Percentiles rank a stretch among this genome's conserved stretches.
phyloP scores from a whole-genome alignment of 2,888 invertebrate species.

The Lomographa bimaculata region DNA sequence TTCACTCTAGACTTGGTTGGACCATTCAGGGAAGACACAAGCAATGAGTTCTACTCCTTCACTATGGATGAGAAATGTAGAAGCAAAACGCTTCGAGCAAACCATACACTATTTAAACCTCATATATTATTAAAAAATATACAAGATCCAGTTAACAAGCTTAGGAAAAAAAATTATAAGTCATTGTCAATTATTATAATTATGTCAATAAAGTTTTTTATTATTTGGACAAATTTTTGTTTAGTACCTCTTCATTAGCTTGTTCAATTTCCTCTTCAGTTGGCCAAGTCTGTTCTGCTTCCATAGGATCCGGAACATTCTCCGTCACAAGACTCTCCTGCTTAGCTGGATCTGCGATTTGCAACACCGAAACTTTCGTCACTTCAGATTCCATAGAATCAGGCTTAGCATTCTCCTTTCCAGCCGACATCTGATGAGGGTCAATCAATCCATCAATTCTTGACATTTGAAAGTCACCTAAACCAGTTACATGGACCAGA shows the following conservation, averaged over 20 bases:
- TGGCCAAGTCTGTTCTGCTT: slow-evolving; percentile 98
- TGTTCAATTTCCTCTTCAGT: slow-evolving; percentile 94
- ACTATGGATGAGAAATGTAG: no score
- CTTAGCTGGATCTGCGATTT: slow-evolving; percentile 85
- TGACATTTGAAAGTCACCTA: slow-evolving; percentile 96
- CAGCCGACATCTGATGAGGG: slow-evolving; percentile 85
- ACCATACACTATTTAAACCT: no score
- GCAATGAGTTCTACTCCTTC: no score
- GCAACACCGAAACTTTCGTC: slow-evolving; percentile 73
- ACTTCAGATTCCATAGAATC: slow-evolving; percentile 69
- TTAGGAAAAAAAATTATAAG: no score
- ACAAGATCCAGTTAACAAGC: no score
- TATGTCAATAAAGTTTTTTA: no score
- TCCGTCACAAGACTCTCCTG: slow-evolving; percentile 91
- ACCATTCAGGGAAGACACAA: no score
- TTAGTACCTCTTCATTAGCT: slow-evolving; percentile 85
- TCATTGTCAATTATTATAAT: no score
- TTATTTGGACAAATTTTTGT: no score
- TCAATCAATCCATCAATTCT: slow-evolving; percentile 89
- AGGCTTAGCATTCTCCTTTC: slow-evolving; percentile 72
- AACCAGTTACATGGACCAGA: slow-evolving; percentile 94
- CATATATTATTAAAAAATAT: no score
- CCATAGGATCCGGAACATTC: slow-evolving; percentile 94
- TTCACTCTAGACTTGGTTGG: no score
- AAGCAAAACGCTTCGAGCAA: no score